phyloP scores from a whole-genome alignment of 2,113 vertebrate species.

The Scolopax mira region DNA sequence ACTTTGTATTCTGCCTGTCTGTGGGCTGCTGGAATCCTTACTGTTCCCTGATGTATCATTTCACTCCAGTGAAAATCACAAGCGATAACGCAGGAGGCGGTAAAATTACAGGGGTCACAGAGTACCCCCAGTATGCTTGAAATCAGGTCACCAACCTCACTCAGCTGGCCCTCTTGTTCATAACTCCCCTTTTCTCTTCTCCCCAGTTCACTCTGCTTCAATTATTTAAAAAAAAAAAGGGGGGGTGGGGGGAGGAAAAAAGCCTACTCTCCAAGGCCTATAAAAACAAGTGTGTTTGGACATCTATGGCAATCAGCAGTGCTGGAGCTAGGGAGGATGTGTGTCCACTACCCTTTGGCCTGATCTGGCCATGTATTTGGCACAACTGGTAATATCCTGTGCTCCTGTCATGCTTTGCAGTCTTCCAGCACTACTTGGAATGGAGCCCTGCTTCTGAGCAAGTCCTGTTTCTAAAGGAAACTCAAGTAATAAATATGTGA shows the following conservation, averaged over 20 bases:
- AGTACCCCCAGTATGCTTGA: not conserved
- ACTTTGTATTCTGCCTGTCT: constrained; percentile 1
- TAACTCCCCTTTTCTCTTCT: constrained; percentile 3
- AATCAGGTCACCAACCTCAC: constrained; percentile 31
- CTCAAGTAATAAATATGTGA: not conserved
- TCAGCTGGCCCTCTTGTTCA: constrained; percentile 33
- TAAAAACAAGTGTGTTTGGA: constrained; percentile 8
- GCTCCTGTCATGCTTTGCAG: not conserved
- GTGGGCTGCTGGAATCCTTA: constrained; percentile 37
- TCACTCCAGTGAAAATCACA: constrained; percentile 54
- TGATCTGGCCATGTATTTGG: not conserved
- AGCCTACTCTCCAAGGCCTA: not conserved
- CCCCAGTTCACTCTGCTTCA: not conserved
- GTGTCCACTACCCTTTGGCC: not conserved
- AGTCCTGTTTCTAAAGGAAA: not conserved
- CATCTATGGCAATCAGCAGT: not conserved
- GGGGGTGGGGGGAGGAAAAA: not conserved
- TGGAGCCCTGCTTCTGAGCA: not conserved
- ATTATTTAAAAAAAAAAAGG: not conserved
- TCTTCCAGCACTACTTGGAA: not conserved
- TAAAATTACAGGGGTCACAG: constrained; percentile 32
- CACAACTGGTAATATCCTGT: not conserved
- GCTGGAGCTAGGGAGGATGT: not conserved
- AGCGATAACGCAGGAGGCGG: constrained; percentile 49
- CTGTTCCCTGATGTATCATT: constrained; percentile 41